Evolutionary conservation across 2,888 invertebrate genomes (phyloP).

Genomic region (Drosophila nr. fundita): DNA sequence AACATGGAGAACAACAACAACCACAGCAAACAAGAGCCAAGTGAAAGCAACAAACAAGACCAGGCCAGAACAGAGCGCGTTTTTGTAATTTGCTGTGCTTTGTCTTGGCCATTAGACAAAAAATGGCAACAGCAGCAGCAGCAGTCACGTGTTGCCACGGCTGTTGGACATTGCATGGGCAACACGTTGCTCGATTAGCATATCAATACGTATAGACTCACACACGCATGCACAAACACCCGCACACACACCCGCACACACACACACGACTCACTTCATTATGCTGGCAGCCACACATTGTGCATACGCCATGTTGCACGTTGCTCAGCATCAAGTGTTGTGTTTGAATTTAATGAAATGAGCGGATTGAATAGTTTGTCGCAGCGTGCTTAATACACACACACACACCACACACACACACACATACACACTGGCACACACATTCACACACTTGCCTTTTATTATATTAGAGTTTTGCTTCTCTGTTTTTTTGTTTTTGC

Average conservation of each 20-base stretch:
- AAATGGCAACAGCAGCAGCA: constrained; percentile 6
- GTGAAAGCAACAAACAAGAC: constrained; percentile 29
- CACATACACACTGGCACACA: constrained; percentile 3
- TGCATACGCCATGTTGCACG: constrained; percentile 67
- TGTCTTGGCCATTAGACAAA: constrained; percentile 72
- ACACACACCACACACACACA: constrained; percentile 12
- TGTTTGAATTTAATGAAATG: constrained; percentile 78
- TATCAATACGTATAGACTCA: constrained; percentile 73
- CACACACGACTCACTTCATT: constrained; percentile 73
- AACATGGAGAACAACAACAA: constrained; percentile 17
- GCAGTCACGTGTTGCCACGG: constrained; percentile 61
- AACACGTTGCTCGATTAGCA: constrained; percentile 78
- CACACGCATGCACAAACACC: constrained; percentile 7
- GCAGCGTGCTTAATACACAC: constrained; percentile 33
- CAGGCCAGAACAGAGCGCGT: constrained; percentile 30
- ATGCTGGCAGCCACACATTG: constrained; percentile 69
- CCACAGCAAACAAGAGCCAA: constrained; percentile 14
- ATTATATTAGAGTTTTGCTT: constrained; percentile 68
- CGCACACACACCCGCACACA: constrained; percentile 20
- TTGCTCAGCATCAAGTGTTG: constrained; percentile 52
- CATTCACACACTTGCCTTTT: constrained; percentile 41
- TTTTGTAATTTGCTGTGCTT: constrained; percentile 70
- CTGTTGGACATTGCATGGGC: constrained; percentile 44
- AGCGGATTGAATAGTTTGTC: constrained; percentile 76
- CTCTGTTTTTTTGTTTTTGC: constrained; percentile 42